phyloP scores from a whole-genome alignment of 1,140 invertebrate genomes.

The Drosophila littoralis region DNA sequence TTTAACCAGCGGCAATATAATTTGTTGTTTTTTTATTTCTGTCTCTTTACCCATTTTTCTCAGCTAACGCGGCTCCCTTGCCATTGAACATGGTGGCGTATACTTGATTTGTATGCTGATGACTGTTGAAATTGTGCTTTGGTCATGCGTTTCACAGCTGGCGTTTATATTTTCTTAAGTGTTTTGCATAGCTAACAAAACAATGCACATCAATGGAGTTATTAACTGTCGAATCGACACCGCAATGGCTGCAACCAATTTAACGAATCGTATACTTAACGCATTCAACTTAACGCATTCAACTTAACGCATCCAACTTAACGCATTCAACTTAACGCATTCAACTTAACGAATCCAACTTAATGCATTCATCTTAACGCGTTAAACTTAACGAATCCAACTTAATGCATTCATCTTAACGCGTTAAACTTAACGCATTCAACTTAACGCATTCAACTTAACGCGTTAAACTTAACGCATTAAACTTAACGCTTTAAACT shows the following conservation, averaged over 20 bases:
- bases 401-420: neutral
- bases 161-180: neutral
- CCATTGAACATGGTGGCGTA: constrained; percentile 64
- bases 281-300: neutral
- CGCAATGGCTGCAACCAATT: neutral
- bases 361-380: constrained; percentile 8
- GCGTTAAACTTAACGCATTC: neutral
- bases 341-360: neutral
- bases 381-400: neutral
- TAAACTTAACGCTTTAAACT: neutral
- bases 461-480: neutral
- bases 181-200: constrained; percentile 3
- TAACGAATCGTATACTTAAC: neutral
- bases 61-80: constrained; percentile 51
- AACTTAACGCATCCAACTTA: neutral
- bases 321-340: neutral
- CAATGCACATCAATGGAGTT: neutral
- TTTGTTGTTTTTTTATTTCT: constrained; percentile 23
- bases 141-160: constrained; percentile 13
- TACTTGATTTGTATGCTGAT: constrained; percentile 37
- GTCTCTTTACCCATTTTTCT: constrained; percentile 72
- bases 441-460: neutral
- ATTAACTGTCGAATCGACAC: too few relatives aligned
- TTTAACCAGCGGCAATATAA: neutral
- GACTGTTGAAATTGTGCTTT: constrained; percentile 14